Evolutionary conservation across 2,797 vertebrate genomes (phyloP).

Genomic region (Micromesistius poutassou): DNA sequence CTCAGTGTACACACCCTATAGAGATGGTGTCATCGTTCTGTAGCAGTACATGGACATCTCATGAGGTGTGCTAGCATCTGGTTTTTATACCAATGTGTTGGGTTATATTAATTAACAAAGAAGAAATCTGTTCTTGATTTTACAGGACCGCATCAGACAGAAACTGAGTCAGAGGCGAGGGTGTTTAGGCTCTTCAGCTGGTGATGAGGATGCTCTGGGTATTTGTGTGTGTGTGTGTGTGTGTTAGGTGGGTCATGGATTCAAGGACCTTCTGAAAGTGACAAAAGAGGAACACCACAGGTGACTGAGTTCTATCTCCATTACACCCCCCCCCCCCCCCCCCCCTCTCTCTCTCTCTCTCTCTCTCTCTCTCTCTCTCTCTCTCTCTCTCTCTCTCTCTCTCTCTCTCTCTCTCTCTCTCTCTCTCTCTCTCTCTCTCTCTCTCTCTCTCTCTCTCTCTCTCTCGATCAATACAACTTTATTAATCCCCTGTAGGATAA

Average conservation of each 20-base stretch:
- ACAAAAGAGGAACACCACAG: conserved; percentile 30
- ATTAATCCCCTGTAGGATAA: no score
- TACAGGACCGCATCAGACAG: no score
- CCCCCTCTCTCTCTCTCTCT: conserved; percentile 21
- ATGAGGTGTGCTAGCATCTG: no score
- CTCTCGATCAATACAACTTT: no score
- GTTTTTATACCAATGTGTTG: no score
- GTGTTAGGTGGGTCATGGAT: conserved; percentile 15
- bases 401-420: conserved; percentile 25
- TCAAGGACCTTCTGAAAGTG: conserved; percentile 37
- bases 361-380: conserved; percentile 21
- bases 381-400: conserved; percentile 26
- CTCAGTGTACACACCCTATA: no score
- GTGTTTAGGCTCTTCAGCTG: background rate
- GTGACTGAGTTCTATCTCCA: conserved; percentile 34
- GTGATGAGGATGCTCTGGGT: background rate
- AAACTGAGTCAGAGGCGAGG: background rate
- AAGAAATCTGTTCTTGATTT: no score
- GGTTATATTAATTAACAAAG: no score
- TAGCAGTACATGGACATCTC: no score
- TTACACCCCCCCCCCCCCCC: conserved; percentile 31
- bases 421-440: conserved; percentile 20
- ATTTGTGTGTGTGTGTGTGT: conserved; percentile 15
- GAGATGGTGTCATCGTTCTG: no score
- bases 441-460: conserved; percentile 31